Evolutionary conservation across 1,140 invertebrate species (phyloP), one percentile per base, ranked within the genome.

Genomic region (Tribolium castaneum): DNA sequence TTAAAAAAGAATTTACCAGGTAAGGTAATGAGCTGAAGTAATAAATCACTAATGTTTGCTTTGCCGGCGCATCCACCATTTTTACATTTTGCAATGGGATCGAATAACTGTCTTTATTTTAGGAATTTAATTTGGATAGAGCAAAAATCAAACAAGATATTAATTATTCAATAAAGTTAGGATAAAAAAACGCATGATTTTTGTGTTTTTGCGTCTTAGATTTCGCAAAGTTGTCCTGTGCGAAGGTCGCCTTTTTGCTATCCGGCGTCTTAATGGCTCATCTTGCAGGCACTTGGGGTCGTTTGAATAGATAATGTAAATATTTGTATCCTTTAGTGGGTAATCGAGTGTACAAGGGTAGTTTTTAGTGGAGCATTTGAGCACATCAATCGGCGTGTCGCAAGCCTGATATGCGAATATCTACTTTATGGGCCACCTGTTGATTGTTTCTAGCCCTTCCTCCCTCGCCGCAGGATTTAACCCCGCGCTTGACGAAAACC

Each of bases 361-460:
- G 80, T 81, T 81, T 81, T 81, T 79, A 80, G 78, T 81, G 78
- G 78, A 76, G 76, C 80, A 81, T 80, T 81, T 73, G 81, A 82
- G 83, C 82, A 84, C 83, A 84, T 84, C 83, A 84, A 83, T 84
- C 83, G 83, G 80, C 79, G 80, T 84, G 83, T 83, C 83, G 82
- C 81, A 80, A 78, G 77, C 78, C 78, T 85, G 84, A 85, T 84
- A 85, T 84, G 84, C 84, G 84, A 85, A 85, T 85, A 85, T 85
- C 84, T 85, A 85, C 83, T 85, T 85, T 85, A 85, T 83, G 84
- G 82, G 83, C 84, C 83, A 85, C 84, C 84, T 85, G 84, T 85
- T 85, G 84, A 81, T 62, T 70, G 35, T 45, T 45, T 49, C 59
- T 50, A 72, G 56, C 71, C 62, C 70, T 75, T 49, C 52, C 80